Conservation (phyloP, 2,888 invertebrate species). For the Abrostola triplasia region DNA sequence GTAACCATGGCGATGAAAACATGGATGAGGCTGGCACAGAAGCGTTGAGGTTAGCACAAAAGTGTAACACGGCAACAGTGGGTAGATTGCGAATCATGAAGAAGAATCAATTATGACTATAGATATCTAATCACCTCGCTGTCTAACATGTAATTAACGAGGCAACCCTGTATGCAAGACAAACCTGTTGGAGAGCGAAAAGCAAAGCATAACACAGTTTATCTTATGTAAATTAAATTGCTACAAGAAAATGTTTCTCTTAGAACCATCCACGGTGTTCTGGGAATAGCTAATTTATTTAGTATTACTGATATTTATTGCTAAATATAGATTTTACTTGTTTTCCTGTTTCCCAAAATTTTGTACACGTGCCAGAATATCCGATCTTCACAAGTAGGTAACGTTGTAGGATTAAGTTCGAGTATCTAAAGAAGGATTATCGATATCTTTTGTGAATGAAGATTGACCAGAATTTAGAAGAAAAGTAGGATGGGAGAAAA, state of each 20-base stretch:
- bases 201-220: constrained; percentile 14
- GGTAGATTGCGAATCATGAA: no score
- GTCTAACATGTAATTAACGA: not conserved
- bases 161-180: constrained; percentile 10
- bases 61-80: no score
- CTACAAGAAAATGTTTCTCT: constrained; percentile 12
- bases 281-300: constrained; percentile 28
- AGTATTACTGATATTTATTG: not conserved
- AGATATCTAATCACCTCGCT: no score
- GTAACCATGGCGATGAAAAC: no score
- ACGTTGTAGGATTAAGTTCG: no score
- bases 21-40: no score
- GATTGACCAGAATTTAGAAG: no score
- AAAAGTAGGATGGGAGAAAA: no score
- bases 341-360: not conserved
- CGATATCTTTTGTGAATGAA: no score
- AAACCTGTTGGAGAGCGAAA: constrained; percentile 21
- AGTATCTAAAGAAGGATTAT: no score
- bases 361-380: constrained; percentile 3
- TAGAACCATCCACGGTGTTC: constrained; percentile 10
- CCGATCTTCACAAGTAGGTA: not conserved
- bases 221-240: constrained; percentile 33
- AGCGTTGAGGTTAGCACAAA: no score
- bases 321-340: not conserved
- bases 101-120: no score